These are phyloP conservation scores for Drosophila subpulchrella DNA, from an alignment of 1,140 invertebrate species.

Conservation along the genomic window DNA sequence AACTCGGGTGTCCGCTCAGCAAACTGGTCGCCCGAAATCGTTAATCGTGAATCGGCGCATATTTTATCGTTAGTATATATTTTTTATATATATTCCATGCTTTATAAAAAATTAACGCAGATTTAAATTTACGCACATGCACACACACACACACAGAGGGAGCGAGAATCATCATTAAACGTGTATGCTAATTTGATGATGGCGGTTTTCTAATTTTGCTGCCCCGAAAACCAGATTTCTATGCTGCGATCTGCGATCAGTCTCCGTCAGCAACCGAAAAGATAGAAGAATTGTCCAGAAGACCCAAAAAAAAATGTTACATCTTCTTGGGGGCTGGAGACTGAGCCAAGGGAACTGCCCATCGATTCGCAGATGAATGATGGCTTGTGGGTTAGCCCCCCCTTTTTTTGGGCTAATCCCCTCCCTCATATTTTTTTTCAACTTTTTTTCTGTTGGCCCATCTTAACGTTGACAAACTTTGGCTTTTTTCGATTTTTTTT, in stretches of 20 bases:
- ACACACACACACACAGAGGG: slow-evolving; percentile 4
- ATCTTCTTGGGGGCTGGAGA: neutral
- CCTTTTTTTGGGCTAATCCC: neutral
- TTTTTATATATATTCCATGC: slow-evolving; percentile 59
- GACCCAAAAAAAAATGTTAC: slow-evolving; percentile 28
- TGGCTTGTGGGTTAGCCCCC: neutral
- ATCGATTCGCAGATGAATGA: slow-evolving; percentile 16
- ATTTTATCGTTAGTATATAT: slow-evolving; percentile 48
- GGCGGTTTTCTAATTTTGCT: slow-evolving; percentile 76
- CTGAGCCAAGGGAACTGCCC: neutral
- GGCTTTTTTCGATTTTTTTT: slow-evolving; percentile 1
- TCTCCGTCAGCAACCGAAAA: slow-evolving; percentile 33
- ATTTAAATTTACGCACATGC: slow-evolving; percentile 55
- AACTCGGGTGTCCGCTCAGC: neutral
- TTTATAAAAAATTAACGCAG: slow-evolving; percentile 74
- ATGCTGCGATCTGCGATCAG: slow-evolving; percentile 25
- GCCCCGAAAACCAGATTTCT: slow-evolving; percentile 67
- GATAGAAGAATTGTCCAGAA: slow-evolving; percentile 18
- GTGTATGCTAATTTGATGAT: slow-evolving; percentile 82
- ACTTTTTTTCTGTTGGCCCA: neutral
- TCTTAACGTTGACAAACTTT: slow-evolving; percentile 37
- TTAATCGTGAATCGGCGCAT: slow-evolving; percentile 45
- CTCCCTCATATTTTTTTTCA: neutral
- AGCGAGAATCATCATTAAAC: slow-evolving; percentile 65
- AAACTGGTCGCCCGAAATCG: slow-evolving; percentile 51